Evolutionary conservation across 2,797 vertebrate genomes (phyloP), one percentile per base, ranked within the genome.

Genomic region (Phataginus tetradactyla): DNA sequence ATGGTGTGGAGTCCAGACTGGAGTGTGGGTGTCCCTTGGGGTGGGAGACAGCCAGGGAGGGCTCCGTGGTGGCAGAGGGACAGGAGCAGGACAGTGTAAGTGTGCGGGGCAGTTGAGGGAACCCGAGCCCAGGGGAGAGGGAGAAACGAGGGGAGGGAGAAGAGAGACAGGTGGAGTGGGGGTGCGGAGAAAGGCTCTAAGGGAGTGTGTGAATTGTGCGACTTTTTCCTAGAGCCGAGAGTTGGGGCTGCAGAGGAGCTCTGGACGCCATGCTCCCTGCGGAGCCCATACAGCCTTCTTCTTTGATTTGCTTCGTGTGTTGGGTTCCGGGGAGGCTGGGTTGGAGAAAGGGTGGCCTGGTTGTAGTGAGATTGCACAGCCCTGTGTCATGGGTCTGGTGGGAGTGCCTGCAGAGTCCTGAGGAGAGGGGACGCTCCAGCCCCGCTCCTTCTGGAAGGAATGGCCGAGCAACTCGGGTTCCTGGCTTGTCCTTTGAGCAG

Each of bases 261-360:
- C 63, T 64, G 55, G 39, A 49, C 23, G 12, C 12, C n/a, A 32
- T 6, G 4, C 0, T 4, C 27, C 23, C 55, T 5, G 0, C 14
- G 8, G 23, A 55, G 39, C 39, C 39, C 39, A 39, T 6, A 32
- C 4, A 37, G 74, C 23, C 45, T 45, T 14, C 45, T 42, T 87
- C 18, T 27, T 57, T 9, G 5, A 49, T n/a, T 14, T 61, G 8
- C 27, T 27, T 37, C 39, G 32, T 25, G 63, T 34, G 42, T 39
- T 5, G 71, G n/a, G 29, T 11, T 37, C 78, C 11, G 34, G 18
- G 23, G 34, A 14, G 13, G 20, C 8, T 53, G 66, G n/a, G 53
- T 32, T 71, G 4, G 39, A 63, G 23, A 12, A 23, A 14, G 10
- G 21, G 11, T 63, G n/a, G 6, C 12, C 12, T 3, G 5, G 15